phyloP scores from a whole-genome alignment of 92 coral and sea anemone species.

The Muricea muricata region DNA sequence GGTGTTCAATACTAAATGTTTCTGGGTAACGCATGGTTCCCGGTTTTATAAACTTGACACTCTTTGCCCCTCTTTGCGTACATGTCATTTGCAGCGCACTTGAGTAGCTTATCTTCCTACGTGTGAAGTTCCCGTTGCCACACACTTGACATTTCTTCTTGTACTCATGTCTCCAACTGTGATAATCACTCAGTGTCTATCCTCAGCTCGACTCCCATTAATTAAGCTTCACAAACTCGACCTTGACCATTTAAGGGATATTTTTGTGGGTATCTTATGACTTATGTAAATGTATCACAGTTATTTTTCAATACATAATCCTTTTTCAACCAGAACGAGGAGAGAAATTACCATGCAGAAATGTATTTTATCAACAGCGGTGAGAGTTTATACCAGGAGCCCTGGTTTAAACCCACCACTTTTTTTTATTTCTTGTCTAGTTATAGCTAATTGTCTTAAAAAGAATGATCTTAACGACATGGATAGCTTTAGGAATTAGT shows the following conservation, averaged over 20 bases:
- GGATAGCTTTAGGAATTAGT: too few species aligned
- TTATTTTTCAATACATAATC: not conserved
- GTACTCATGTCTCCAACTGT: slow-evolving; percentile 13
- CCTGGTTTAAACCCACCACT: not conserved
- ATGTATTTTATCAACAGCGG: too few species aligned
- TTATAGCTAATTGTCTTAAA: too few species aligned
- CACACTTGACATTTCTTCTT: not conserved
- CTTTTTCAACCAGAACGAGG: not conserved
- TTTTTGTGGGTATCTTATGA: not conserved
- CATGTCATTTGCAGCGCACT: slow-evolving; percentile 15
- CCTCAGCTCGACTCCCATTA: not conserved
- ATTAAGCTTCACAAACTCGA: not conserved
- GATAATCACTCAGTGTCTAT: slow-evolving; percentile 5
- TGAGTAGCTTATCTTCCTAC: not conserved
- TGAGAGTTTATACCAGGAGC: too few species aligned
- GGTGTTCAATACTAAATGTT: not conserved
- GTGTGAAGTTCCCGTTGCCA: not conserved
- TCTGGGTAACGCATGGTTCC: not conserved
- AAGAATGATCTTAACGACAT: too few species aligned
- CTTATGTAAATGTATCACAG: not conserved
- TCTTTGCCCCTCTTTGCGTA: not conserved
- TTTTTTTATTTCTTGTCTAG: too few species aligned
- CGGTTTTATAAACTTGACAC: not conserved
- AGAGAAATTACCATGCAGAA: not conserved
- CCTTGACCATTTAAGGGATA: not conserved